Conservation (phyloP, 1,140 invertebrate species). For the Megathymus violae region DNA sequence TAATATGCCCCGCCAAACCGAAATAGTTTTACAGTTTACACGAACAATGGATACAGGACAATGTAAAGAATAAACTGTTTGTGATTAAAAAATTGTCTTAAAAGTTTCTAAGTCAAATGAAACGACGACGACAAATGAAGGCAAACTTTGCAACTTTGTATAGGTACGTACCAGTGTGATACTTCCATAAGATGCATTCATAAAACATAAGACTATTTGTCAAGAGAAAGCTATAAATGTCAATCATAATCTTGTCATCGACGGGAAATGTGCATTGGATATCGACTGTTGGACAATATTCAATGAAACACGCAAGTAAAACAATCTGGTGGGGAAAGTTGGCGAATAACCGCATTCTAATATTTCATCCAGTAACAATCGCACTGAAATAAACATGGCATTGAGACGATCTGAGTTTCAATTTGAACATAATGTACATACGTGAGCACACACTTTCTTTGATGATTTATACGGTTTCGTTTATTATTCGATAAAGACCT, state of each 20-base stretch:
- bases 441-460: slow-evolving; percentile 20
- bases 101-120: too few species aligned
- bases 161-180: too few species aligned
- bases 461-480: slow-evolving; percentile 4
- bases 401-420: neutral
- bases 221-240: slow-evolving; percentile 17
- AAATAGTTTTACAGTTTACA: too few species aligned
- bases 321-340: slow-evolving; percentile 20
- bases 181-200: slow-evolving; percentile 12
- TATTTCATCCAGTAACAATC: slow-evolving; percentile 30
- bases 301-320: slow-evolving; percentile 22
- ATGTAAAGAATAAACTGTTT: too few species aligned
- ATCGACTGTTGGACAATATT: slow-evolving; percentile 27
- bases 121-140: too few species aligned
- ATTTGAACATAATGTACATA: slow-evolving; percentile 13
- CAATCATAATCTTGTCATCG: slow-evolving; percentile 24
- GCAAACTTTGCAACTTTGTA: too few species aligned
- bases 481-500: too few species aligned
- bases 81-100: too few species aligned
- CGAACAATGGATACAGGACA: too few species aligned
- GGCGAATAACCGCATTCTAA: slow-evolving; percentile 29
- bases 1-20: too few species aligned
- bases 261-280: slow-evolving; percentile 14
- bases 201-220: neutral
- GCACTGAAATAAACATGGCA: slow-evolving; percentile 5